phyloP scores from a whole-genome alignment of 2,797 vertebrate genomes.

The Notoglanidium macrostoma region DNA sequence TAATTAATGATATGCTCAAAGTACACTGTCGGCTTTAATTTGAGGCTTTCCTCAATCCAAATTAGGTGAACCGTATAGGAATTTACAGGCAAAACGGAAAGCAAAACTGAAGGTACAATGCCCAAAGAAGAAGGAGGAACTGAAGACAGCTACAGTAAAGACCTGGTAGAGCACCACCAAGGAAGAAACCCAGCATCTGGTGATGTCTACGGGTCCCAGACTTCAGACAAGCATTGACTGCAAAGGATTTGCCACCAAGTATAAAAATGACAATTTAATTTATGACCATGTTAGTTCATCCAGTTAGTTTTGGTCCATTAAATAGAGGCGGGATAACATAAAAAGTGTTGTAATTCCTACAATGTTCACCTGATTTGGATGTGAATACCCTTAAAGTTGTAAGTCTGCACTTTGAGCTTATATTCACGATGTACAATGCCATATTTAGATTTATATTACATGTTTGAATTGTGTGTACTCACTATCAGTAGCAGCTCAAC shows the following conservation, averaged over 20 bases:
- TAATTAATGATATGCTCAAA: not conserved
- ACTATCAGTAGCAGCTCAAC: not conserved
- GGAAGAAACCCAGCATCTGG: not conserved
- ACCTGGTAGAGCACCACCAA: not conserved
- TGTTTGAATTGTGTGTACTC: not conserved
- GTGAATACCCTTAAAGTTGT: not conserved
- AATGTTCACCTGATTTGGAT: not conserved
- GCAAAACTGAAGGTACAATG: not conserved
- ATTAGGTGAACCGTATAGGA: not conserved
- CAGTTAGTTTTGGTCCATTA: not conserved
- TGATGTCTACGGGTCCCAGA: not conserved
- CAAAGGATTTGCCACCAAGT: slow-evolving; percentile 35
- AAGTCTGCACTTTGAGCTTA: not conserved
- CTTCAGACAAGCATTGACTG: slow-evolving; percentile 23
- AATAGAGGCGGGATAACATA: too few species aligned
- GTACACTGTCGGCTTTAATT: not conserved
- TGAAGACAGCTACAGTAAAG: not conserved
- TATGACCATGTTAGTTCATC: not conserved
- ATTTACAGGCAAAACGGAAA: not conserved
- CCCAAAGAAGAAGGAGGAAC: not conserved
- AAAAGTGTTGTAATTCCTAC: not conserved
- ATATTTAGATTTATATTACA: not conserved
- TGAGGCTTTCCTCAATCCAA: not conserved
- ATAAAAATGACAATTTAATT: not conserved
- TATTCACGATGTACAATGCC: not conserved